Base-by-base conservation (phyloP, 2,888 invertebrate genomes). In the Spatulosminthurus flaviceps region DNA sequence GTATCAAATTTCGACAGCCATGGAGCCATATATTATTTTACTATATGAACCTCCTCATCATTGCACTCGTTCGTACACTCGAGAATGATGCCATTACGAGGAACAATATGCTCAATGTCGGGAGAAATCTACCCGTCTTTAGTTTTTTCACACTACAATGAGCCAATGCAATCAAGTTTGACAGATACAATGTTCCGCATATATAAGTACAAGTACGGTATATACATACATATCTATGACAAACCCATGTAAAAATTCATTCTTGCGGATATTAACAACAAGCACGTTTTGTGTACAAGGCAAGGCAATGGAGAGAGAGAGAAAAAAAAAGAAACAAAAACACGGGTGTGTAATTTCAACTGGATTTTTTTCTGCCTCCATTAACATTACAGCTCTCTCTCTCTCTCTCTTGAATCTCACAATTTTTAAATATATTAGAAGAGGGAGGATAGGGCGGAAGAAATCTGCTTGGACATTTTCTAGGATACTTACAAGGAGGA, bases 1-100 rank as follows among this genome's bases (percentile, higher is more conserved):
- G 77, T 69, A 77, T 77, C 77, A 51, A 61, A 77, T 77, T 77
- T 77, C 77, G 77, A 70, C 77, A 77, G 70, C 70, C 69, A 70
- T 77, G 70, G 69, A 70, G 43, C 70, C 77, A 77, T 77, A 77
- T 77, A 60, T 77, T 69, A 77, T 77, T 77, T 77, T 70, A 77
- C 69, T 42, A 43, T 28, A 60, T 34, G 21, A 24, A 7, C 69
- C 76, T 61, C 69, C 76, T 61, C 66, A 28, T 42, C 69, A 77
- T 43, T 29, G n/a, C 69, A 77, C 51, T 16, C 5, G 51, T 51
- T 1, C 2, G 51, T 19, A 2, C 5, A 9, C 5, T 69, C 29
- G n/a, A n/a, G n/a, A n/a, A n/a, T 64, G 61, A 74, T 74, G 51
- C 74, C 61, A 74, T 74, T 74, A 74, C 74, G 34, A 22, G 61